phyloP scores from a whole-genome alignment of 2,888 invertebrate species.

The Strigamia maritima region DNA sequence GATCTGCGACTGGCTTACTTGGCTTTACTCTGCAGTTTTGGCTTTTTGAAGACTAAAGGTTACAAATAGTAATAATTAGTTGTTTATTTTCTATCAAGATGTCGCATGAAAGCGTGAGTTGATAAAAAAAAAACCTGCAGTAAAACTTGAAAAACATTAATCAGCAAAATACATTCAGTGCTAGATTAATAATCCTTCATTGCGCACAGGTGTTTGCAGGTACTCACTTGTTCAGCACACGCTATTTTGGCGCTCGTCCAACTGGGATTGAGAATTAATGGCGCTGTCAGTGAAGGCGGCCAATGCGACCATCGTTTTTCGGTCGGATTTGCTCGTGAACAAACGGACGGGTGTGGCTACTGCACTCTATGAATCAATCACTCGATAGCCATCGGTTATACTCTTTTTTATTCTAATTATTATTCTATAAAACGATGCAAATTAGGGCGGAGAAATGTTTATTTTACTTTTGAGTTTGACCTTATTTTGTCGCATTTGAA shows the following conservation, averaged over 20 bases:
- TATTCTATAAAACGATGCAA: background rate
- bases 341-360: constrained; percentile 9
- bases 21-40: too few relatives aligned
- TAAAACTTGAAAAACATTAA: background rate
- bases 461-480: background rate
- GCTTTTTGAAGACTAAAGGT: too few relatives aligned
- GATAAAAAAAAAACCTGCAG: too few relatives aligned
- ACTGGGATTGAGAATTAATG: constrained; percentile 1
- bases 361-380: background rate
- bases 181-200: background rate
- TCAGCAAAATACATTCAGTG: background rate
- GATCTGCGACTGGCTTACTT: too few relatives aligned
- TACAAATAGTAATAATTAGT: background rate
- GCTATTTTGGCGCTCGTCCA: background rate
- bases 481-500: background rate
- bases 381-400: background rate
- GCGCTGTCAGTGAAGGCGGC: constrained; percentile 5
- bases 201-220: constrained; percentile 17
- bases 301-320: constrained; percentile 19
- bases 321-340: constrained; percentile 5
- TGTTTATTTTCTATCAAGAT: background rate
- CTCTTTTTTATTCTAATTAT: background rate
- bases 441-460: background rate
- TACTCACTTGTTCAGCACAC: background rate
- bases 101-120: background rate